Percentiles rank a stretch among this genome's conserved stretches.
Conservation (phyloP, 2,797 vertebrate genomes). For the Podarcis siculus region DNA sequence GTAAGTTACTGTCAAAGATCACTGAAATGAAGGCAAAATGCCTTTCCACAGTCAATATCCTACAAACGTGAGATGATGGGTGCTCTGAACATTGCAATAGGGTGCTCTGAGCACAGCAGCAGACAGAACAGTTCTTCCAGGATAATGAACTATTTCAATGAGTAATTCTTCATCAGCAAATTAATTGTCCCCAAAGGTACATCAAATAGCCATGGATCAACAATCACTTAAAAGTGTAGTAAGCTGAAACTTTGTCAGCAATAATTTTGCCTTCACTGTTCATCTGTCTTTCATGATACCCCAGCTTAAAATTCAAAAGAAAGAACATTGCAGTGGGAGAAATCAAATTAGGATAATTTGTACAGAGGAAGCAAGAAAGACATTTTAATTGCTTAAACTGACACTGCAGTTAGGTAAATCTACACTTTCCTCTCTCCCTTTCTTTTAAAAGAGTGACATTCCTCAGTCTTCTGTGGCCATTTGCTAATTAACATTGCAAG, state of each 20-base stretch:
- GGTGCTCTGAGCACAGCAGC: no score
- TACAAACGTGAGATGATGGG: no score
- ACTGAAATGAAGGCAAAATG: no score
- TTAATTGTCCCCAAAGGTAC: no score
- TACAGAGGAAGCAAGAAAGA: not conserved
- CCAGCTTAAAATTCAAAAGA: not conserved
- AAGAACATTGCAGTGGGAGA: not conserved
- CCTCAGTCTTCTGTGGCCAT: not conserved
- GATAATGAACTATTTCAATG: no score
- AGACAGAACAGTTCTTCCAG: no score
- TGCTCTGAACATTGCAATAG: no score
- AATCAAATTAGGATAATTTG: not conserved
- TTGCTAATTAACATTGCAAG: slow-evolving; percentile 31
- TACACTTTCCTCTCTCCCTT: not conserved
- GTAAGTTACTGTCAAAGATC: no score
- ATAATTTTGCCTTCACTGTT: not conserved
- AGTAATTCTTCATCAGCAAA: no score
- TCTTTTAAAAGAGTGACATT: not conserved
- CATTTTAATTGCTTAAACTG: not conserved
- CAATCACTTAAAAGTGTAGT: not conserved
- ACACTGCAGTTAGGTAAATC: not conserved
- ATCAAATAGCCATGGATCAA: no score
- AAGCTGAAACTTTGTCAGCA: not conserved
- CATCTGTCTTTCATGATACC: not conserved
- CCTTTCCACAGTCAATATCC: no score